Percentiles rank a stretch among this genome's conserved stretches.
These are phyloP conservation scores for Callaeas wilsoni DNA, from an alignment of 2,113 vertebrate genomes.

Conservation along the genomic window DNA sequence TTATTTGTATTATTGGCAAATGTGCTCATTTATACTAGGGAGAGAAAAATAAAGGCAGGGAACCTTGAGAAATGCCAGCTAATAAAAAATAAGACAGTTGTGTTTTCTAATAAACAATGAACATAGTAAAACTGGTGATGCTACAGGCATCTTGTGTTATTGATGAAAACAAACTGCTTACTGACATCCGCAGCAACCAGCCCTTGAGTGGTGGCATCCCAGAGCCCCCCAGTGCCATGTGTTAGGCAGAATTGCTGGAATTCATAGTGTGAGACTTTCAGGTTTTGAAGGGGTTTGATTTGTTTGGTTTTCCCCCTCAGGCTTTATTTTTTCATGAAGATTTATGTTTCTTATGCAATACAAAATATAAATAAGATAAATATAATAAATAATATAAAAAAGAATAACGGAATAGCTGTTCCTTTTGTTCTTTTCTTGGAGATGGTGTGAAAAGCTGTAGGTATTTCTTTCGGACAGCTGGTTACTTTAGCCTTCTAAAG, in stretches of 20 bases:
- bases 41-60: neutral
- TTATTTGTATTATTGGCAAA: neutral
- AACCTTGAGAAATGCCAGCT: conserved; percentile 19
- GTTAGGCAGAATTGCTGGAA: neutral
- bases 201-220: neutral
- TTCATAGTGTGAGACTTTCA: neutral
- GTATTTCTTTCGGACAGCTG: neutral
- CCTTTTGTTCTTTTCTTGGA: neutral
- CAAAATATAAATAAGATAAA: neutral
- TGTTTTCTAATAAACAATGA: conserved; percentile 19
- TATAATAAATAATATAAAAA: neutral
- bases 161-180: conserved; percentile 28
- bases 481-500: neutral
- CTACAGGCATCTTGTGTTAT: conserved; percentile 1
- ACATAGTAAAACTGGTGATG: neutral
- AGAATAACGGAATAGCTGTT: neutral
- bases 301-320: neutral
- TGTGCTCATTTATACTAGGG: neutral
- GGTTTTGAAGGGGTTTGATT: neutral
- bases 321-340: neutral
- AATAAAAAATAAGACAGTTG: conserved; percentile 26
- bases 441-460: neutral
- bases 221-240: neutral
- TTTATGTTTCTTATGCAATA: neutral
- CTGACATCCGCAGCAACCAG: neutral